These are phyloP conservation scores for Echeneis naucrates DNA, from an alignment of 2,797 vertebrate species.

Conservation along the genomic window DNA sequence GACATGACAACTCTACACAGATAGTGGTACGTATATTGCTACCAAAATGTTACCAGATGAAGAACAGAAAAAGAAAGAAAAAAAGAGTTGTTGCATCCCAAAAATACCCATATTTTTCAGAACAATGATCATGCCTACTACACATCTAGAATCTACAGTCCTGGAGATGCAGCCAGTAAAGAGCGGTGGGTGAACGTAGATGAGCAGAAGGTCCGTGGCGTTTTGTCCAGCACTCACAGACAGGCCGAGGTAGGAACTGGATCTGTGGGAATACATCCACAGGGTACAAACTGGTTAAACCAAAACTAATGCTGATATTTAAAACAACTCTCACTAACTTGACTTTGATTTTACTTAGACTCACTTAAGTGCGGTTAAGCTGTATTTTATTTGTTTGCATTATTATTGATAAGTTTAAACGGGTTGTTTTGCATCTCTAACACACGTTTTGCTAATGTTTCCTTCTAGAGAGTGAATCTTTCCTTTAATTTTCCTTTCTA, in stretches of 20 bases:
- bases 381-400: not conserved
- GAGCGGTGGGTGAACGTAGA: slow-evolving; percentile 92
- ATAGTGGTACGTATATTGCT: slow-evolving; percentile 68
- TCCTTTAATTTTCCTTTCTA: slow-evolving; percentile 98
- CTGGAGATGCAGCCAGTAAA: slow-evolving; percentile 84
- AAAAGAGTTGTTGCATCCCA: not conserved
- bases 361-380: too few relatives aligned
- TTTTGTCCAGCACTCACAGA: slow-evolving; percentile 91
- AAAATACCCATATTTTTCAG: slow-evolving; percentile 70
- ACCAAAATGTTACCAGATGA: not conserved
- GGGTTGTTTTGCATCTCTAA: not conserved
- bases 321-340: not conserved
- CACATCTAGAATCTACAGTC: slow-evolving; percentile 89
- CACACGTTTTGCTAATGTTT: slow-evolving; percentile 28
- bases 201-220: slow-evolving; percentile 88
- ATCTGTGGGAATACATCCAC: not conserved
- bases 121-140: slow-evolving; percentile 95
- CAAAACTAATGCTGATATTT: not conserved
- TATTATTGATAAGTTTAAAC: not conserved
- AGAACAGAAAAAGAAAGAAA: not conserved
- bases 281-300: not conserved
- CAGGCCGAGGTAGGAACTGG: slow-evolving; percentile 86
- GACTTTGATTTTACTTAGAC: not conserved
- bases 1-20: slow-evolving; percentile 70
- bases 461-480: slow-evolving; percentile 93